Base-by-base conservation (phyloP, 2,888 invertebrate genomes). In the Drosophila setosimentum region DNA sequence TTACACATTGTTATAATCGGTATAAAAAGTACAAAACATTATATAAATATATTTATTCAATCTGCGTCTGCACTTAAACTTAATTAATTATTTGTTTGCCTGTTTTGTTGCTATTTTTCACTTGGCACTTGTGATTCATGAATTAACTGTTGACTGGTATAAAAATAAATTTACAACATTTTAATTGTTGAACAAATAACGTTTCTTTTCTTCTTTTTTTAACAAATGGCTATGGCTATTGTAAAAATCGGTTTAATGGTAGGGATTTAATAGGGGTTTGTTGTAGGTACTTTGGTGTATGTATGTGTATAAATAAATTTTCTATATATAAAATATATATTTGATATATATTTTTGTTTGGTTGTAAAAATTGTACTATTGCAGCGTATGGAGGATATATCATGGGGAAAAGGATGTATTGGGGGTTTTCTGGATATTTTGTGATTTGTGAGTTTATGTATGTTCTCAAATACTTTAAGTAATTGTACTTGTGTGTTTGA, bases 331-430 rank as follows among this genome's bases (percentile, higher is more conserved):
- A 90, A 82, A 92, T 92, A 91, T 90, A 91, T 91, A 89, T 91
- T 87, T 80, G 71, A 87, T 90, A 90, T 91, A 90, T 91, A 90
- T 89, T 85, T 78, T 83, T 76, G 71, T 88, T 89, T 85, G 85
- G 85, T 85, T 86, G 82, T 87, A 87, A 91, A 92, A 92, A 82
- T 92, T 93, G 93, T 92, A 92, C 92, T 92, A 92, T 92, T 92
- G 92, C 92, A 92, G 92, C 92, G 92, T 93, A 88, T 92, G 92
- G 92, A 92, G 92, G 92, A 92, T 66, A 60, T 82, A 70, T 76
- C 6, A 30, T 62, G 69, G 84, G 79, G 58, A 37, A 68, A 53
- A 67, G 69, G 65, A 73, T 67, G n/a, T 6, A 48, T 54, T 6
- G 30, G 29, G 42, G 30, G 40, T 49, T 49, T 1, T 16, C 40